Conservation (phyloP, 2,797 vertebrate species). For the Lerista edwardsae region DNA sequence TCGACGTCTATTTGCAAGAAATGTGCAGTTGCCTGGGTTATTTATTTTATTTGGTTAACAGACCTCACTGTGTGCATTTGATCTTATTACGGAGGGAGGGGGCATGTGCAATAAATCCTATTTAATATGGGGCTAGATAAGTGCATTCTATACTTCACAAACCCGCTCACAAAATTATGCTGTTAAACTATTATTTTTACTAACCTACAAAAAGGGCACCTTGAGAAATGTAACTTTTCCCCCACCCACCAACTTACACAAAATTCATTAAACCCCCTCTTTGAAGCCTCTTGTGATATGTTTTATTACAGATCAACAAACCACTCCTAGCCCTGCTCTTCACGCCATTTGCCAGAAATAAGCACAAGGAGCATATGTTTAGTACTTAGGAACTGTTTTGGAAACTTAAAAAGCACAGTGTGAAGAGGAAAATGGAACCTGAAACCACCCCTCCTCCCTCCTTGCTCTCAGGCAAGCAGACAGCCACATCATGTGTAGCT, state of each 20-base stretch:
- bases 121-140: conserved; percentile 56
- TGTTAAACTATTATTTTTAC: conserved; percentile 58
- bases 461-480: conserved; percentile 61
- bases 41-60: conserved; percentile 58
- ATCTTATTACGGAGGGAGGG: conserved; percentile 48
- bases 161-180: conserved; percentile 47
- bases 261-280: conserved; percentile 59
- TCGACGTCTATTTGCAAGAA: conserved; percentile 40
- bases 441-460: conserved; percentile 52
- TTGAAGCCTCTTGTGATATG: conserved; percentile 57
- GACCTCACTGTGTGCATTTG: conserved; percentile 43
- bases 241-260: conserved; percentile 27
- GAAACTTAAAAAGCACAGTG: conserved; percentile 60
- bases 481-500: conserved; percentile 66
- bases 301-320: conserved; percentile 65
- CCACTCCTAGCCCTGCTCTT: conserved; percentile 33
- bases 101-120: conserved; percentile 52
- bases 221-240: conserved; percentile 43
- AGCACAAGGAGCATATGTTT: conserved; percentile 61
- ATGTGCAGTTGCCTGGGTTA: conserved; percentile 34
- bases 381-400: conserved; percentile 63
- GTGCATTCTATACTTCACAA: conserved; percentile 42
- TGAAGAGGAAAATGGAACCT: conserved; percentile 66
- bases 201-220: conserved; percentile 43
- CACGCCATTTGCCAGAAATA: conserved; percentile 57